Evolutionary conservation across 1,140 invertebrate genomes (phyloP).

Genomic region (Pemphigus obesinymphae): DNA sequence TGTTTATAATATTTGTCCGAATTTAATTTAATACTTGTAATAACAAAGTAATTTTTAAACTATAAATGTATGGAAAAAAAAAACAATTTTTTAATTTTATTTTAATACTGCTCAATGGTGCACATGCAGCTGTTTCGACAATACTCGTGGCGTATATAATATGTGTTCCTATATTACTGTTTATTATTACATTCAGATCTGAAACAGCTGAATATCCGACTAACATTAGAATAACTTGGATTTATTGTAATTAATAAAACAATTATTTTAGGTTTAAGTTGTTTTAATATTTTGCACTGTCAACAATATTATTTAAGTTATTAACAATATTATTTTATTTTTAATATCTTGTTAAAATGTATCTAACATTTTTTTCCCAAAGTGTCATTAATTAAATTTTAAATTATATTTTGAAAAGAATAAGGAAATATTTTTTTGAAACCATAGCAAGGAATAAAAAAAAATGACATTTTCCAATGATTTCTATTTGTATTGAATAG

Average conservation of each 20-base stretch:
- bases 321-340: not conserved
- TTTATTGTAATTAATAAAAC: not conserved
- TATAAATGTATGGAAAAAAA: not conserved
- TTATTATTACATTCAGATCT: constrained; percentile 19
- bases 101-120: constrained; percentile 2
- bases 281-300: not conserved
- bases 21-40: not conserved
- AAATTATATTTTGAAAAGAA: not conserved
- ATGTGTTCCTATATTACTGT: not conserved
- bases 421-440: not conserved
- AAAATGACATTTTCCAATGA: constrained; percentile 8
- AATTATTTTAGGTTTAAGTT: not conserved
- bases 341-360: not conserved
- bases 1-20: not conserved
- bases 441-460: not conserved
- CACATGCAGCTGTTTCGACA: constrained; percentile 15
- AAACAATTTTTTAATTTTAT: not conserved
- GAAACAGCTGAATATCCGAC: constrained; percentile 14
- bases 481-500: constrained; percentile 16
- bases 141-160: not conserved
- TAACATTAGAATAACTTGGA: constrained; percentile 9
- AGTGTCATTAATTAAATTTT: not conserved
- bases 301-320: not conserved
- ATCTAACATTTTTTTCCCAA: not conserved
- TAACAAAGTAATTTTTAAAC: not conserved